Evolutionary conservation across 2,113 vertebrate species (phyloP).

Genomic region (Carollia perspicillata): DNA sequence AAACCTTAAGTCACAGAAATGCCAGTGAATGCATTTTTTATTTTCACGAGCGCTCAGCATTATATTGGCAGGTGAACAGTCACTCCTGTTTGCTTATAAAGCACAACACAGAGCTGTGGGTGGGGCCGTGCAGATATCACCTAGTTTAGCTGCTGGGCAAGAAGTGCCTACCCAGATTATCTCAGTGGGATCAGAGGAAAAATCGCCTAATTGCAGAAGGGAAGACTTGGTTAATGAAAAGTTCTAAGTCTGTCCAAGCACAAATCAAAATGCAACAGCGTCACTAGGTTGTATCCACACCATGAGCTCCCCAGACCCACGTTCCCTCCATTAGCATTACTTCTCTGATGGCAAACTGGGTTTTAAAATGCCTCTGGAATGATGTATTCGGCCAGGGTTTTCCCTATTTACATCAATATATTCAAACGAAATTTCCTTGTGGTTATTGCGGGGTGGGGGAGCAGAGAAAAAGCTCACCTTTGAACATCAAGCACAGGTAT

Average conservation of each 20-base stretch:
- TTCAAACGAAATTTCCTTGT: not conserved
- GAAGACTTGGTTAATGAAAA: not conserved
- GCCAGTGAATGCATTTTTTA: not conserved
- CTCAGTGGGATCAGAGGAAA: not conserved
- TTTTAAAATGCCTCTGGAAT: not conserved
- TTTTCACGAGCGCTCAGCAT: not conserved
- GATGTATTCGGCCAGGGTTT: not conserved
- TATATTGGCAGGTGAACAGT: not conserved
- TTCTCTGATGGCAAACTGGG: not conserved
- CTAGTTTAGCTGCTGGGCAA: not conserved
- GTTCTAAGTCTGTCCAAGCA: not conserved
- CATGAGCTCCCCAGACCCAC: fast-evolving
- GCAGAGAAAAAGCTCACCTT: not conserved
- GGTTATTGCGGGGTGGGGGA: not conserved
- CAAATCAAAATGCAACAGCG: not conserved
- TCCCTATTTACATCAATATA: not conserved
- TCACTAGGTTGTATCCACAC: not conserved
- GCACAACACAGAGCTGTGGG: not conserved
- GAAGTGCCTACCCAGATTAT: not conserved
- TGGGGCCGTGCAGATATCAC: not conserved
- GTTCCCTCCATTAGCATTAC: not conserved
- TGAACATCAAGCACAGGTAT: not conserved
- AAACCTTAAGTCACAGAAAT: not conserved
- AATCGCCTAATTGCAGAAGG: not conserved
- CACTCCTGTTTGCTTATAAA: not conserved